Percentiles rank a stretch among this genome's conserved stretches.
Conservation (phyloP, 2,113 vertebrate species). For the Psettodes erumei region DNA sequence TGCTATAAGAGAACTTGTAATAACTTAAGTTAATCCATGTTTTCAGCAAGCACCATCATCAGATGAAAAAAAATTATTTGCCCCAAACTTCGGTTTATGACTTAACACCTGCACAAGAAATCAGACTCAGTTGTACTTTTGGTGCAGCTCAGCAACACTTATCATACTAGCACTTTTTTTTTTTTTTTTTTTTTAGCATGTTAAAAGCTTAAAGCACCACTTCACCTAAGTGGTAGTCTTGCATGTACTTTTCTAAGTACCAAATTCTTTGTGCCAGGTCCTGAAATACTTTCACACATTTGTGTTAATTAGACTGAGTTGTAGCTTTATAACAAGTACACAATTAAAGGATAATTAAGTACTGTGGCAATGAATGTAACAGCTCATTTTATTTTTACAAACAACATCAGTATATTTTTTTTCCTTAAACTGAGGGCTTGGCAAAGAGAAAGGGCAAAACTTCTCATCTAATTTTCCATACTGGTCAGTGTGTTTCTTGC, state of each 20-base stretch:
- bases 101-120: no score
- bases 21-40: not conserved
- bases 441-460: not conserved
- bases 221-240: not conserved
- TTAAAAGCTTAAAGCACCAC: not conserved
- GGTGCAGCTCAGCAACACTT: not conserved
- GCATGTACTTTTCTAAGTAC: not conserved
- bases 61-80: not conserved
- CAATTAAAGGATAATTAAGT: not conserved
- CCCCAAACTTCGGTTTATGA: no score
- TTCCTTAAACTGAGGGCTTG: not conserved
- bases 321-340: not conserved
- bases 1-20: not conserved
- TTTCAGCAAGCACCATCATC: not conserved
- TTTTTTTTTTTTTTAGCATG: not conserved
- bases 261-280: not conserved
- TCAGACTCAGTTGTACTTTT: no score
- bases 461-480: not conserved
- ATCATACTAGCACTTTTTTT: no score
- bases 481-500: slow-evolving; percentile 31
- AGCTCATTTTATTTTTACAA: not conserved
- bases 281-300: not conserved
- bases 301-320: slow-evolving; percentile 5
- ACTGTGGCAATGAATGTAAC: not conserved
- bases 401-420: not conserved